Conservation (phyloP, 2,113 vertebrate species). For the Steatornis caripensis region DNA sequence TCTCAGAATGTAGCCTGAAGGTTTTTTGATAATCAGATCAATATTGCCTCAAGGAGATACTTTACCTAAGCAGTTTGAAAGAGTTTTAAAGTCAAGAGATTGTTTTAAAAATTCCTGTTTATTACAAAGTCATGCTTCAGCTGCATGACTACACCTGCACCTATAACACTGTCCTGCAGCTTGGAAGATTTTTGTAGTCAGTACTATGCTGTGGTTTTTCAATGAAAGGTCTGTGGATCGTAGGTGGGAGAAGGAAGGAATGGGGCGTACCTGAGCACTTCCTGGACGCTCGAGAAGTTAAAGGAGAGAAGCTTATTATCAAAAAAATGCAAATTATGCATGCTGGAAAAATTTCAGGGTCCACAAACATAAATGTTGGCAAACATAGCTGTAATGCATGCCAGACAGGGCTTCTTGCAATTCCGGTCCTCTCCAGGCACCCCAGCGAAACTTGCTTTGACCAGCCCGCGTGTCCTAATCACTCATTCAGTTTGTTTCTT, state of each 20-base stretch:
- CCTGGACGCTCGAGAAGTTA: background rate
- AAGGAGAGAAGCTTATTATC: background rate
- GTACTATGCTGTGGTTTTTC: background rate
- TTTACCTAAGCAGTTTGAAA: background rate
- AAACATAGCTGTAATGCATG: background rate
- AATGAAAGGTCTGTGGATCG: background rate
- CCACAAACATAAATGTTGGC: background rate
- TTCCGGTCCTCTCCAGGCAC: background rate
- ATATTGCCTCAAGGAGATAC: background rate
- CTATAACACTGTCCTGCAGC: background rate
- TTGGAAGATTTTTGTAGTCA: background rate
- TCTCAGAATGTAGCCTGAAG: background rate
- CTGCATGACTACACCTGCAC: background rate
- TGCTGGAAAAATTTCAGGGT: background rate
- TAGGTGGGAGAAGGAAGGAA: background rate
- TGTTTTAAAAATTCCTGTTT: background rate
- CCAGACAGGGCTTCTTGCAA: background rate
- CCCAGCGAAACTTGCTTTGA: background rate
- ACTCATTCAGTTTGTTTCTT: background rate
- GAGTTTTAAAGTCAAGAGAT: no score
- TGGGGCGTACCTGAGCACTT: background rate
- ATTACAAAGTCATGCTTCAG: background rate
- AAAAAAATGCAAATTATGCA: background rate
- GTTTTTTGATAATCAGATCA: background rate
- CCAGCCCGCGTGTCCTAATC: background rate